Conservation (phyloP, 2,797 vertebrate genomes). For the Spondyliosoma cantharus region DNA sequence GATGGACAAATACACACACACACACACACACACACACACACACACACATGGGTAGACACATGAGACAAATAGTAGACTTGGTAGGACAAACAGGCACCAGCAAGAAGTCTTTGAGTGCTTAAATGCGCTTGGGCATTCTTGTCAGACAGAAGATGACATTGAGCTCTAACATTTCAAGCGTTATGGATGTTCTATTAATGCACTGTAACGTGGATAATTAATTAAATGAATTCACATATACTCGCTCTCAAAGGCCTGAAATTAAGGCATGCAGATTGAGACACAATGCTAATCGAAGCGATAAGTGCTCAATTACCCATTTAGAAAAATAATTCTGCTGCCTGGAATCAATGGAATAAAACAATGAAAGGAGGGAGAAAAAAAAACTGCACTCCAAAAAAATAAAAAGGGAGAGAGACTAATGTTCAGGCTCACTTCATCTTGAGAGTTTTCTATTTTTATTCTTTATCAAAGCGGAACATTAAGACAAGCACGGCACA, state of each 20-base stretch:
- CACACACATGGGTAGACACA: too few relatives aligned
- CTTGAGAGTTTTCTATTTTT: conserved; percentile 69
- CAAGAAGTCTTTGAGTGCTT: conserved; percentile 55
- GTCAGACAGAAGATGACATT: conserved; percentile 59
- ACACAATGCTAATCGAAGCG: conserved; percentile 55
- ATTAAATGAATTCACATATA: conserved; percentile 67
- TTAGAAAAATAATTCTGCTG: conserved; percentile 58
- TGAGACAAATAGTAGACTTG: conserved; percentile 32
- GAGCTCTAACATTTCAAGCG: conserved; percentile 46
- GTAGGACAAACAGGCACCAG: conserved; percentile 28
- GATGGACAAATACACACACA: conserved; percentile 19
- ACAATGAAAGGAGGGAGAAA: conserved; percentile 43
- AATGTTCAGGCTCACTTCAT: conserved; percentile 55
- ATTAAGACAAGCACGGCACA: conserved; percentile 48
- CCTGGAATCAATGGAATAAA: conserved; percentile 62
- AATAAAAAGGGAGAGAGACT: conserved; percentile 5
- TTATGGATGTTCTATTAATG: conserved; percentile 65
- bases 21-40: conserved; percentile 5
- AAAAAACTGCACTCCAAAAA: conserved; percentile 2
- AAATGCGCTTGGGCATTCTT: conserved; percentile 52
- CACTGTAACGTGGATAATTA: conserved; percentile 59
- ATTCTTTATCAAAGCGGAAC: conserved; percentile 55
- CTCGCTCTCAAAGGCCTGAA: conserved; percentile 65
- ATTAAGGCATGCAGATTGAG: conserved; percentile 64
- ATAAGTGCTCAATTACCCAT: conserved; percentile 68